Evolutionary conservation across 92 coral and sea anemone species (phyloP), one percentile per base, ranked within the genome.

Genomic region (Zoanthus sansibaricus): DNA sequence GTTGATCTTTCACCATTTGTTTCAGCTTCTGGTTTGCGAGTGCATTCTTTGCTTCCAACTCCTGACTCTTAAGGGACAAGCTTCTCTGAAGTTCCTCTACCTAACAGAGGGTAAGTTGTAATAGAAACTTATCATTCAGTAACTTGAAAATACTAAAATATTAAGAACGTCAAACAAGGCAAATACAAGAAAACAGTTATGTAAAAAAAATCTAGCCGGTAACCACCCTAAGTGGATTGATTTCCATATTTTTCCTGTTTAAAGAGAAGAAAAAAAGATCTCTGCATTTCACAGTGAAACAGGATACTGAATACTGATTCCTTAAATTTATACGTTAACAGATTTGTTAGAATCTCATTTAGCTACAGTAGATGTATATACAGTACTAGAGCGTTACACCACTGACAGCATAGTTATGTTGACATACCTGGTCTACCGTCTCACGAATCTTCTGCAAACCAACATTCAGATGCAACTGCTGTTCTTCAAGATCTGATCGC

Each of bases 1-100:
- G 99, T 49, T 97, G 99, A 84, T 97, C 99, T 91, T 97, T 97
- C 47, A 97, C 99, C 99, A 97, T 97, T 83, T 97, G 99, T 82
- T 97, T 97, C 59, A 97, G 95, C 76, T 97, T 97, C 88, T 97
- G 99, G 73, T 97, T 97, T 66, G 99, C 99, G 52, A 97, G 86
- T 13, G 99, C 97, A 67, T 97, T 97, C 91, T 97, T 97, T 4
- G 99, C 99, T 72, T 97, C 99, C 46, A 97, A 90, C 70, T 97
- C 99, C 88, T 97, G 99, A 82, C 99, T 97, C 93, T 97, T 97
- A 16, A 97, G 98, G 31, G 99, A 97, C 88, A 97, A 56, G 83
- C 99, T 97, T 82, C 96, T 93, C 90, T 97, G 99, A 3, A 97
- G 96, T 74, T 95, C 99, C 83, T 97, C 99, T 25, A 97, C 99